Evolutionary conservation across 2,113 vertebrate genomes (phyloP).

Genomic region (Chaetorhynchus papuensis): DNA sequence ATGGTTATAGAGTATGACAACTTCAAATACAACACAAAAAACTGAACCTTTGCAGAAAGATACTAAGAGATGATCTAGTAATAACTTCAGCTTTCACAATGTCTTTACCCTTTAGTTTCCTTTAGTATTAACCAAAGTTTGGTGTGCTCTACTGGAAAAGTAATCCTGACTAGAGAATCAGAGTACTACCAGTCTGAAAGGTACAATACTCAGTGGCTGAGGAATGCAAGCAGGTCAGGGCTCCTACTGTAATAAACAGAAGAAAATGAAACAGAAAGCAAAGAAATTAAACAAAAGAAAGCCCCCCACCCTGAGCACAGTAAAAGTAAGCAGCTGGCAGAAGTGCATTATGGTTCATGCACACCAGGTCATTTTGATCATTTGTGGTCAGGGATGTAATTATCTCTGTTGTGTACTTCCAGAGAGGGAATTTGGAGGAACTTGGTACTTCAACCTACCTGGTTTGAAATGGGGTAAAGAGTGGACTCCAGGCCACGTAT

Average conservation of each 20-base stretch:
- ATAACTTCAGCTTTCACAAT: neutral
- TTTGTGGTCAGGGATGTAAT: neutral
- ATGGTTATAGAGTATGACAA: neutral
- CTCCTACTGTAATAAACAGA: neutral
- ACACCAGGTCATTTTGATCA: neutral
- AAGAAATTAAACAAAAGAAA: neutral
- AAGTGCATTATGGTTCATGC: neutral
- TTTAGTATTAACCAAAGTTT: neutral
- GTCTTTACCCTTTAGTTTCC: neutral
- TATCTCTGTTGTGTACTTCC: neutral
- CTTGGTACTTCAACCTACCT: constrained; percentile 72
- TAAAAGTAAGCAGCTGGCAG: neutral
- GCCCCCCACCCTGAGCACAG: neutral
- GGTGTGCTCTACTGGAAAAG: neutral
- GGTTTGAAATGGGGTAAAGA: constrained; percentile 93
- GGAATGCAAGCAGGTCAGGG: neutral
- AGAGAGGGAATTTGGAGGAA: neutral
- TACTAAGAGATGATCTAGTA: neutral
- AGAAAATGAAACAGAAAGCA: neutral
- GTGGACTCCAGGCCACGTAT: constrained; percentile 90
- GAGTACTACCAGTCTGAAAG: neutral
- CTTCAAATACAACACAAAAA: neutral
- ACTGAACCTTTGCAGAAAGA: neutral
- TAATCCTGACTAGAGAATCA: neutral
- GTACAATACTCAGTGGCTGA: neutral